Evolutionary conservation across 1,140 invertebrate genomes (phyloP).

Genomic region (Trichogramma pretiosum): DNA sequence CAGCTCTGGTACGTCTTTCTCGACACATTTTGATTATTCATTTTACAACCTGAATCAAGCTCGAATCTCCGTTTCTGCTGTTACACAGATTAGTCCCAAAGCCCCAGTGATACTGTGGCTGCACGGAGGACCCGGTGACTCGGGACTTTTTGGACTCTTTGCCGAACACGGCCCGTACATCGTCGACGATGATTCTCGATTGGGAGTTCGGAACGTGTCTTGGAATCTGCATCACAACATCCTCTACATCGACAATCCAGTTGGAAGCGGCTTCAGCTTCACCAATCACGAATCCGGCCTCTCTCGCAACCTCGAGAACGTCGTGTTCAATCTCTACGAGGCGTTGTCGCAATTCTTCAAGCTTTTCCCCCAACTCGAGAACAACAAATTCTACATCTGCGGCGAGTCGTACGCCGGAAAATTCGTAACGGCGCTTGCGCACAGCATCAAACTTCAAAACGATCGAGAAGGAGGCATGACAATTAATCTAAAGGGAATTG

Average conservation of each 20-base stretch:
- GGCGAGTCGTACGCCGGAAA: conserved; percentile 84
- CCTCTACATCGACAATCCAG: conserved; percentile 81
- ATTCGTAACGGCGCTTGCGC: conserved; percentile 68
- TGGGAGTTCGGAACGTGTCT: conserved; percentile 55
- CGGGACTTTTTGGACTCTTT: conserved; percentile 73
- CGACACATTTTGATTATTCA: too few species aligned
- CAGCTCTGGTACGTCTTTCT: conserved; percentile 44
- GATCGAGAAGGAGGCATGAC: conserved; percentile 49
- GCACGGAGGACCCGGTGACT: conserved; percentile 73
- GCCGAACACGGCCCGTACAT: conserved; percentile 70
- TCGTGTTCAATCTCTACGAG: conserved; percentile 57
- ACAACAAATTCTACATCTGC: conserved; percentile 64
- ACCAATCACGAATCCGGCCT: conserved; percentile 56
- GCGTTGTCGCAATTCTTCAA: conserved; percentile 64
- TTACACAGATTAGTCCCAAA: conserved; percentile 32
- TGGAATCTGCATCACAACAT: conserved; percentile 69
- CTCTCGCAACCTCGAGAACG: conserved; percentile 55
- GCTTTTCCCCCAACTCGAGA: conserved; percentile 57
- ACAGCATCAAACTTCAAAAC: conserved; percentile 66
- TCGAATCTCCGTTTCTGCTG: too few species aligned
- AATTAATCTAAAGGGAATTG: conserved; percentile 62
- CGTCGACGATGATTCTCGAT: conserved; percentile 50
- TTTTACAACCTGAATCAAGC: too few species aligned
- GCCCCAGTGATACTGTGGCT: conserved; percentile 76
- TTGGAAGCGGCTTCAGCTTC: conserved; percentile 72